Conservation (phyloP, 2,113 vertebrate genomes). For the Psittacus erithacus region DNA sequence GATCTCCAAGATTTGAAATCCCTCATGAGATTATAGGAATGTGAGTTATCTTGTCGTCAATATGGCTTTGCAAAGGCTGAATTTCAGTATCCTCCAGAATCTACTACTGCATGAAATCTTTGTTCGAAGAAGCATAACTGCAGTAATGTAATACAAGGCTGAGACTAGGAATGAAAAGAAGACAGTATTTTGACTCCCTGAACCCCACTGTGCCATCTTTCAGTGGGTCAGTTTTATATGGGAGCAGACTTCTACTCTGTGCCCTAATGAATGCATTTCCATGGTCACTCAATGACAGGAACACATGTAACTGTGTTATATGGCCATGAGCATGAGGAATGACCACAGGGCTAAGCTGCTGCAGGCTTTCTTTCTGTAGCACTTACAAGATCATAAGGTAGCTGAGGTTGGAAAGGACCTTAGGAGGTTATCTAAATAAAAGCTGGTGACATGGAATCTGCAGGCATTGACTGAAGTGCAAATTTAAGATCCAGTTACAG, state of each 20-base stretch:
- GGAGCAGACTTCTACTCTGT: background rate
- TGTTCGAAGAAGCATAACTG: background rate
- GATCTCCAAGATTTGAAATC: slow-evolving; percentile 2
- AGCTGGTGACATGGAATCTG: background rate
- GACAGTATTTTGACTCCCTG: background rate
- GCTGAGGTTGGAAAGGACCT: background rate
- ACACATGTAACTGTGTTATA: background rate
- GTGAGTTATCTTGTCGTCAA: background rate
- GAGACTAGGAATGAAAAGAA: background rate
- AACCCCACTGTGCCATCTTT: background rate
- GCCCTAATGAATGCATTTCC: background rate
- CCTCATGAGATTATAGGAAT: background rate
- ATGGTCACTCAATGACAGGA: background rate
- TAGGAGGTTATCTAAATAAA: background rate
- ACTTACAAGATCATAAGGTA: background rate
- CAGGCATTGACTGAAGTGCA: background rate
- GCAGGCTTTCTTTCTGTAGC: background rate
- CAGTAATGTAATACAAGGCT: background rate
- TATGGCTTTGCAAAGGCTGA: background rate
- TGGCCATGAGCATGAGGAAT: background rate
- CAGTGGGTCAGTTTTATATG: background rate
- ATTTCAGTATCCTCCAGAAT: background rate
- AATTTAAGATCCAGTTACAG: background rate
- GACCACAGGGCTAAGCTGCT: background rate
- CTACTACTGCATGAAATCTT: background rate